phyloP scores from a whole-genome alignment of 2,797 vertebrate species.

The Sus cebifrons region DNA sequence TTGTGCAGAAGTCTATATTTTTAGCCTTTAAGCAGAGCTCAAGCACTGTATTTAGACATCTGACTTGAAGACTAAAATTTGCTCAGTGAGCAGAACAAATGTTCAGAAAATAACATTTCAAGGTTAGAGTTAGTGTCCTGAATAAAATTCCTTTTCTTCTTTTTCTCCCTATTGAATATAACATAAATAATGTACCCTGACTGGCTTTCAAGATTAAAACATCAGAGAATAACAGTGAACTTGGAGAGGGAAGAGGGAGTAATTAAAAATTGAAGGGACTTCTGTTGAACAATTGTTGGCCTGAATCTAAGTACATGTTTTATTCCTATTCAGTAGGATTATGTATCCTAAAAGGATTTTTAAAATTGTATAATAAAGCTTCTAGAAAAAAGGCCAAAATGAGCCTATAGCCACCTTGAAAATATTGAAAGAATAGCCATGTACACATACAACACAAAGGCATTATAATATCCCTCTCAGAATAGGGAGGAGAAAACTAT shows the following conservation, averaged over 20 bases:
- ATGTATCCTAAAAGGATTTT: constrained; percentile 71
- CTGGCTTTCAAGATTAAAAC: constrained; percentile 79
- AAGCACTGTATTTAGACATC: constrained; percentile 83
- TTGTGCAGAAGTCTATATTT: constrained; percentile 81
- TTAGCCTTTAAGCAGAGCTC: constrained; percentile 85
- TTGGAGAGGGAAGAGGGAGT: constrained; percentile 62
- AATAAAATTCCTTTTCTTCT: constrained; percentile 80
- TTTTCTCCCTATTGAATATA: constrained; percentile 76
- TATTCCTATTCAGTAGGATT: constrained; percentile 77
- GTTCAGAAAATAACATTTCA: constrained; percentile 84
- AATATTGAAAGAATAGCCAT: constrained; percentile 33
- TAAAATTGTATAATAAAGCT: constrained; percentile 67
- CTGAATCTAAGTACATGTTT: constrained; percentile 72
- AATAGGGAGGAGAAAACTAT: constrained; percentile 20
- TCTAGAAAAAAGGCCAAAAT: constrained; percentile 54
- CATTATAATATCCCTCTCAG: neutral
- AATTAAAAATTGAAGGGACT: constrained; percentile 79
- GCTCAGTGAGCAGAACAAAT: constrained; percentile 83
- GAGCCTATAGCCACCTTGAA: constrained; percentile 40
- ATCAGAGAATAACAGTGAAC: constrained; percentile 74
- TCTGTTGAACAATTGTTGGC: constrained; percentile 75
- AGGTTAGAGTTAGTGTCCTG: constrained; percentile 83
- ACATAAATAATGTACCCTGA: constrained; percentile 80
- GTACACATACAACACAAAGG: neutral
- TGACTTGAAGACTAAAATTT: constrained; percentile 86